A percentile compares a stretch with the other conserved stretches of the same genome.
phyloP scores from a whole-genome alignment of 37 sponge, comb jelly and placozoan genomes.

The Spongilla lacustris region DNA sequence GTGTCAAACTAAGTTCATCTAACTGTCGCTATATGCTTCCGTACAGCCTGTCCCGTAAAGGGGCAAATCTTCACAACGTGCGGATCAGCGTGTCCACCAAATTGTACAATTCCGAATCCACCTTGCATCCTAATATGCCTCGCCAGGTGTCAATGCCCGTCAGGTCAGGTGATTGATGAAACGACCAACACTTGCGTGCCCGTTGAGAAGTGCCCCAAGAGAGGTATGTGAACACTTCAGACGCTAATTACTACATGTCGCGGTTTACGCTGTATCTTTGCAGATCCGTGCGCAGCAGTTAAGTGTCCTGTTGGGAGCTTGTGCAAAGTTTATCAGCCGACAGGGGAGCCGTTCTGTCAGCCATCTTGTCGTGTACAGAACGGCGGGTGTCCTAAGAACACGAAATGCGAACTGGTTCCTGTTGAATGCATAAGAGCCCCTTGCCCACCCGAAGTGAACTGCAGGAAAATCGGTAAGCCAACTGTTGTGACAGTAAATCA shows the following conservation, averaged over 20 bases:
- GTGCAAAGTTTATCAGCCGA: conserved; percentile 23
- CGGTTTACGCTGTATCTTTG: not conserved
- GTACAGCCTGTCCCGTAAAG: not conserved
- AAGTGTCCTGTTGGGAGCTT: not conserved
- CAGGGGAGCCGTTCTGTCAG: conserved; percentile 23
- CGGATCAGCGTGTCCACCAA: conserved; percentile 38
- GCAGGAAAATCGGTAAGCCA: not conserved
- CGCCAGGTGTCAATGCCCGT: conserved; percentile 43
- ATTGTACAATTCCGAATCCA: conserved; percentile 29
- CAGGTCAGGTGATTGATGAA: conserved; percentile 31
- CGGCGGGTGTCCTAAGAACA: conserved; percentile 22
- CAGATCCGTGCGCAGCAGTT: conserved; percentile 5
- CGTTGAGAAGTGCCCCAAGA: conserved; percentile 10
- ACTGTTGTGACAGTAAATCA: not conserved
- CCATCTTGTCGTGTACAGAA: conserved; percentile 33
- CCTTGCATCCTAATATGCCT: conserved; percentile 28
- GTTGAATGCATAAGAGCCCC: conserved; percentile 11
- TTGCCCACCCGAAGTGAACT: conserved; percentile 18
- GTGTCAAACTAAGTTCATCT: not conserved
- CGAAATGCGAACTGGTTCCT: conserved; percentile 1
- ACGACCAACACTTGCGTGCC: conserved; percentile 21
- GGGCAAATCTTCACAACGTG: conserved; percentile 19
- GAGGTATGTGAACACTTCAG: not conserved
- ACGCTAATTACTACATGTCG: not conserved
- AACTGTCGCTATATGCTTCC: not conserved